Evolutionary conservation across 2,888 invertebrate species (phyloP).

Genomic region (Drosophila antonietae): DNA sequence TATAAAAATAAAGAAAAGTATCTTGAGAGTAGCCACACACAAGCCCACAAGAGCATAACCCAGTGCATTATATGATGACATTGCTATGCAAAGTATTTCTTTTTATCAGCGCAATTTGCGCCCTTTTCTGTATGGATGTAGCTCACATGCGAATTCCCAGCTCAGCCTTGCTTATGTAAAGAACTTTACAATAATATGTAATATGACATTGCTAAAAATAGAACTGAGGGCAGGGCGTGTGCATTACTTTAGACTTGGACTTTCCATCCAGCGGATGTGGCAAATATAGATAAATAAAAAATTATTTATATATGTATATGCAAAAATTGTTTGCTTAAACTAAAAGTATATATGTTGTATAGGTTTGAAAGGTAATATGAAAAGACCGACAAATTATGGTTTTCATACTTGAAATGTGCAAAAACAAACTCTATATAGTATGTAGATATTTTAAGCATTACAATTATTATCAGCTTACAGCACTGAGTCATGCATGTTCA

Average conservation of each 20-base stretch:
- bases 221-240: conserved; percentile 9
- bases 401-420: not conserved
- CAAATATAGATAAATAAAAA: conserved; percentile 1
- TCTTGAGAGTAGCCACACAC: not conserved
- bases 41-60: not conserved
- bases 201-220: conserved; percentile 3
- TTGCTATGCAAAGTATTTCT: conserved; percentile 34
- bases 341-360: not conserved
- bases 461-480: not conserved
- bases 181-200: conserved; percentile 16
- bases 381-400: not conserved
- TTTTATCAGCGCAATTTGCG: conserved; percentile 43
- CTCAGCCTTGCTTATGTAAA: conserved; percentile 8
- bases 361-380: not conserved
- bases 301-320: not conserved
- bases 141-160: conserved; percentile 47
- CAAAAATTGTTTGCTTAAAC: not conserved
- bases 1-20: conserved; percentile 23
- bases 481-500: not conserved
- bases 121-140: conserved; percentile 46
- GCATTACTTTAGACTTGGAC: not conserved
- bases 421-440: not conserved
- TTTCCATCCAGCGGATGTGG: not conserved
- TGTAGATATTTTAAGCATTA: not conserved
- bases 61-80: conserved; percentile 24